Evolutionary conservation across 1,140 invertebrate genomes (phyloP).

Genomic region (Popillia japonica): DNA sequence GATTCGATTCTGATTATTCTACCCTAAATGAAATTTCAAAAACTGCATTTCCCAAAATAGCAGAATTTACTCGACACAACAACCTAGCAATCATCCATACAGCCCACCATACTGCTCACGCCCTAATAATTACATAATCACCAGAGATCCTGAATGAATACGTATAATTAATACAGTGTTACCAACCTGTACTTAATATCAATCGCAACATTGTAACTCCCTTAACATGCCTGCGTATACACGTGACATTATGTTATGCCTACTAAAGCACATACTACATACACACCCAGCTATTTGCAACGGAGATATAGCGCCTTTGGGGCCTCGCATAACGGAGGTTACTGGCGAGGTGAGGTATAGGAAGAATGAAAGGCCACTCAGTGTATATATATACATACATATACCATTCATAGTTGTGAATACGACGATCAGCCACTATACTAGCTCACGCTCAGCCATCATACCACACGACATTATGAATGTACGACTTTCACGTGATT

Average conservation of each 20-base stretch:
- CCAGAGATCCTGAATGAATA: not conserved
- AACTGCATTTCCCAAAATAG: not conserved
- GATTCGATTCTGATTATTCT: too few species aligned
- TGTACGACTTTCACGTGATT: slow-evolving; percentile 21
- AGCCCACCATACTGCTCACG: not conserved
- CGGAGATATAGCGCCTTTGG: not conserved
- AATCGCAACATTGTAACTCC: not conserved
- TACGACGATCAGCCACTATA: too few species aligned
- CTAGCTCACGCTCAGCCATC: not conserved
- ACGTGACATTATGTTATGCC: not conserved
- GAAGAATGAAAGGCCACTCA: not conserved
- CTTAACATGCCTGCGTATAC: not conserved
- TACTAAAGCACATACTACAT: not conserved
- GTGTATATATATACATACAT: not conserved
- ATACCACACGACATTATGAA: slow-evolving; percentile 29
- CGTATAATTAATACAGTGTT: not conserved
- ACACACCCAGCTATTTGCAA: not conserved
- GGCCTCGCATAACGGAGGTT: not conserved
- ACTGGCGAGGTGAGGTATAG: not conserved
- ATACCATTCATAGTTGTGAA: not conserved
- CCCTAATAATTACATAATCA: not conserved
- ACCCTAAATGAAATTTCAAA: too few species aligned
- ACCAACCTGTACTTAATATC: not conserved
- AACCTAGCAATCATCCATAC: not conserved
- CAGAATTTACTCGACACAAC: not conserved